Evolutionary conservation across 1,140 invertebrate species (phyloP).

Genomic region (Nymphalis io): DNA sequence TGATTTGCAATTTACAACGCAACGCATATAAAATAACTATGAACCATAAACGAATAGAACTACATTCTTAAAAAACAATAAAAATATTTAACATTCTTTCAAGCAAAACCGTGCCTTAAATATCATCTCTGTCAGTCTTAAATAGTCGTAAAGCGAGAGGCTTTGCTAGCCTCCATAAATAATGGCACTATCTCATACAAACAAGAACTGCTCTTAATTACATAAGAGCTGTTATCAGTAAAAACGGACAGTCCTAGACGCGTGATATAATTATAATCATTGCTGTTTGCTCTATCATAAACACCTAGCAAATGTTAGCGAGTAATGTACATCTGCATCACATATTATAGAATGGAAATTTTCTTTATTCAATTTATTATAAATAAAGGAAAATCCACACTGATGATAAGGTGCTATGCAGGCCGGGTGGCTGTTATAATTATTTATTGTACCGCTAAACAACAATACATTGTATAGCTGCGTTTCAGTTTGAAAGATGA

Average conservation of each 20-base stretch:
- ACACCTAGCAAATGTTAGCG: not conserved
- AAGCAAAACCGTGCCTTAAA: not conserved
- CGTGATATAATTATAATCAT: slow-evolving; percentile 33
- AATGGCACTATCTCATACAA: slow-evolving; percentile 63
- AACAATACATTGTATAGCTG: no score
- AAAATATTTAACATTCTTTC: not conserved
- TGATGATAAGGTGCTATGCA: no score
- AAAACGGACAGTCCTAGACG: slow-evolving; percentile 32
- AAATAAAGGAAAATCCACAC: no score
- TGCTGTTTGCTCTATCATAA: slow-evolving; percentile 30
- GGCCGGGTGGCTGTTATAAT: no score
- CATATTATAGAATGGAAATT: no score
- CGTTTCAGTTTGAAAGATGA: no score
- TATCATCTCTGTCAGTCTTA: slow-evolving; percentile 14
- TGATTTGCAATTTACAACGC: no score
- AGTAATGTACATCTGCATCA: not conserved
- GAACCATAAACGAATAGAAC: no score
- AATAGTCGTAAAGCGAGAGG: slow-evolving; percentile 61
- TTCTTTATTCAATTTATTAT: no score
- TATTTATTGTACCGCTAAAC: no score
- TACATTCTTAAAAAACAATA: no score
- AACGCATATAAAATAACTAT: no score
- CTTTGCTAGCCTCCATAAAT: slow-evolving; percentile 73
- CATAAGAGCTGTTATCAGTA: slow-evolving; percentile 67
- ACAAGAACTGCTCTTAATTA: slow-evolving; percentile 63